Base-by-base conservation (phyloP, 2,797 vertebrate species). In the Danionella dracula region DNA sequence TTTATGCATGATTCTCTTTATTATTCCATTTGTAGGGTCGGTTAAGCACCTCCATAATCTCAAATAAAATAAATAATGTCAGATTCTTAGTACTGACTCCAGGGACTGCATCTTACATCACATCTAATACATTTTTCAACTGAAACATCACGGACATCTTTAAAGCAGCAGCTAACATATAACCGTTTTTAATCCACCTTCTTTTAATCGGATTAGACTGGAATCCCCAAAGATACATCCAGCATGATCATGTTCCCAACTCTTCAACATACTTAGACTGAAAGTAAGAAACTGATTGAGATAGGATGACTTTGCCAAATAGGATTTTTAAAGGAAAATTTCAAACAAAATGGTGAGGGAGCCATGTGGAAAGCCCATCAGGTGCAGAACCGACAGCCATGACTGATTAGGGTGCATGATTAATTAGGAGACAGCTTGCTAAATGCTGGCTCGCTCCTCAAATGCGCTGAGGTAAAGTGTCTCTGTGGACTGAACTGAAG, bases 341-440 rank as follows among this genome's bases (percentile, higher is more conserved):
- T 55, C 4, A 38, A 23, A 40, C 44, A 20, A 34, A 34, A 27
- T 42, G 58, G 54, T 4, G 17, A 31, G 56, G 42, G 62, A 66
- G 37, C 34, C 27, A 27, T 56, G 64, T 61, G 37, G 27, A 59
- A 62, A 73, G 69, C 69, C 66, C 66, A 69, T 73, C 72, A 60
- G 8, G 12, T 11, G 37, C 29, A 69, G 56, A 73, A 56, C 56
- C 49, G 49, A 66, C 15, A 67, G 62, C 70, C 82, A 73, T 82
- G 78, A 84, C 80, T 86, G 83, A 88, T 87, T 86, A 80, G 76
- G 71, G 71, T 45, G 61, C 81, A 76, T 84, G 79, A 86, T 84
- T 88, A 85, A 88, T 87, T 87, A 87, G 73, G 73, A 84, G 80
- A 82, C 84, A 86, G 82, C 85, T 80, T 82, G 84, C 84, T 83